Percentiles rank a stretch among this genome's conserved stretches.
Conservation (phyloP, 2,797 vertebrate species). For the Sebastes elongatus region DNA sequence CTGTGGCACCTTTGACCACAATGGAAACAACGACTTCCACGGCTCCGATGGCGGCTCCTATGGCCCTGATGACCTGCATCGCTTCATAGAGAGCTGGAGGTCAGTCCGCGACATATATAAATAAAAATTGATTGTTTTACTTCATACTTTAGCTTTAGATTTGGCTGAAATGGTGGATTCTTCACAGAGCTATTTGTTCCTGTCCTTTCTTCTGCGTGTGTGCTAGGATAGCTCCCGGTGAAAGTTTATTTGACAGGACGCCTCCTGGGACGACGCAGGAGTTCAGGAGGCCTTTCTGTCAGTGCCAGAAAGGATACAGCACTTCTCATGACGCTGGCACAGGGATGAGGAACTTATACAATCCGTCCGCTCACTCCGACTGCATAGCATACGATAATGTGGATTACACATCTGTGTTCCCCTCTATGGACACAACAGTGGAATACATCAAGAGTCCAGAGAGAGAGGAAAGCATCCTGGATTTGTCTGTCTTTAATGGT, state of each 20-base stretch:
- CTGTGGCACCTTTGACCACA: slow-evolving; percentile 83
- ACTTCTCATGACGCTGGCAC: slow-evolving; percentile 30
- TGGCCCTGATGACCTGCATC: slow-evolving; percentile 39
- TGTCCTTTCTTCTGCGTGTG: background rate
- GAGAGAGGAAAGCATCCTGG: slow-evolving; percentile 49
- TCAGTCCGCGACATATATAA: slow-evolving; percentile 11
- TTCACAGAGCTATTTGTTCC: background rate
- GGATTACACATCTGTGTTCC: slow-evolving; percentile 83
- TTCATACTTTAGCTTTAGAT: background rate
- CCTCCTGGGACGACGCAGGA: slow-evolving; percentile 48
- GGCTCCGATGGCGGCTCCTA: slow-evolving; percentile 44
- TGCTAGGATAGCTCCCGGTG: slow-evolving; percentile 82
- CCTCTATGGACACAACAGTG: slow-evolving; percentile 80
- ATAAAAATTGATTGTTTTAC: background rate
- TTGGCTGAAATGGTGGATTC: background rate
- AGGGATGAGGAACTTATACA: slow-evolving; percentile 33
- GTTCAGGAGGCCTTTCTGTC: slow-evolving; percentile 75
- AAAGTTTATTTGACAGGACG: slow-evolving; percentile 85
- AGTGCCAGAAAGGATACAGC: slow-evolving; percentile 67
- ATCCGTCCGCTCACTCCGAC: slow-evolving; percentile 42
- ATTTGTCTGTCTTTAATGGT: slow-evolving; percentile 40
- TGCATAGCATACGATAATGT: slow-evolving; percentile 76
- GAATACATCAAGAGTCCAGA: slow-evolving; percentile 75
- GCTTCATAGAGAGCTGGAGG: slow-evolving; percentile 84
- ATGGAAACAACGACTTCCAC: slow-evolving; percentile 82